phyloP scores from a whole-genome alignment of 2,888 invertebrate genomes.

The Podabrus alpinus region DNA sequence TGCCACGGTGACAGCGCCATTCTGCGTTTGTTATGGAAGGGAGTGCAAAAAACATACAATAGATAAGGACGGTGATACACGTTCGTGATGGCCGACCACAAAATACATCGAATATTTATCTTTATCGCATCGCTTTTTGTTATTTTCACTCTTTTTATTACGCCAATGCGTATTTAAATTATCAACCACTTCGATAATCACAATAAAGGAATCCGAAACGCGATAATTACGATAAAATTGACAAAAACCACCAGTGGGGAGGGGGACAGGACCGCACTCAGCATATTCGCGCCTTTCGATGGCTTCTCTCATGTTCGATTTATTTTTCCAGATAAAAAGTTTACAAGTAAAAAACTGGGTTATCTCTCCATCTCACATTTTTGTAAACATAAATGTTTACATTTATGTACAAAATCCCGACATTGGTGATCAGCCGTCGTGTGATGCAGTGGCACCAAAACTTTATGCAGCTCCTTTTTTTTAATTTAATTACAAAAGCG shows the following conservation, averaged over 20 bases:
- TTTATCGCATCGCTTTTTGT: background rate
- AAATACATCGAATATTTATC: background rate
- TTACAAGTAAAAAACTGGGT: too few relatives aligned
- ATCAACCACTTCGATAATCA: background rate
- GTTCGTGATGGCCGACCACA: constrained; percentile 1
- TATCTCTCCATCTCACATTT: too few relatives aligned
- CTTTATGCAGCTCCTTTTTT: too few relatives aligned
- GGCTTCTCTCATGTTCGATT: background rate
- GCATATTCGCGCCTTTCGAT: background rate
- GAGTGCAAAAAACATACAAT: constrained; percentile 20
- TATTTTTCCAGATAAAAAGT: too few relatives aligned
- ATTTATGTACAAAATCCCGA: too few relatives aligned
- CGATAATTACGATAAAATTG: background rate
- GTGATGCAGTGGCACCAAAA: too few relatives aligned
- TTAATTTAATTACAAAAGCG: too few relatives aligned
- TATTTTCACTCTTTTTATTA: background rate
- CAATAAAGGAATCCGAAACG: background rate
- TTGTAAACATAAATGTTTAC: too few relatives aligned
- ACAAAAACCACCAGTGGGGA: background rate
- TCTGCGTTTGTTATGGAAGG: constrained; percentile 35
- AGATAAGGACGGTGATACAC: constrained; percentile 1
- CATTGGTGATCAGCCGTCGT: too few relatives aligned
- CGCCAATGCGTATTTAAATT: background rate
- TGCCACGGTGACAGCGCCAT: constrained; percentile 46
- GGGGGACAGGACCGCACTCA: background rate